Conservation (phyloP, 2,113 vertebrate genomes). For the Probosciger aterrimus region DNA sequence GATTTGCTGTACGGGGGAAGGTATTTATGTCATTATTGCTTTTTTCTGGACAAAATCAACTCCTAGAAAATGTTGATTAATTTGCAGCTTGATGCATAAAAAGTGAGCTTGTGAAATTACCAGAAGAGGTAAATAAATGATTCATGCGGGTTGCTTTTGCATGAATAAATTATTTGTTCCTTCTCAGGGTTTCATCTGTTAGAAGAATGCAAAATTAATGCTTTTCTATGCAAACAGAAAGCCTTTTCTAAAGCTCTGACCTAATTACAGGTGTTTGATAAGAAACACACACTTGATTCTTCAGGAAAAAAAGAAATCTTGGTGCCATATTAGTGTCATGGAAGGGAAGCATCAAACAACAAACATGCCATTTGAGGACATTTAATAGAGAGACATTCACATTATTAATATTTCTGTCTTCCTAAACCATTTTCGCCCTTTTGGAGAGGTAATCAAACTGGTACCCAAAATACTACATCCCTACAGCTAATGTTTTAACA, state of each 20-base stretch:
- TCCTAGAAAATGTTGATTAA: conserved; percentile 25
- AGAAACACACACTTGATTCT: conserved; percentile 11
- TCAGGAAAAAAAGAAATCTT: neutral
- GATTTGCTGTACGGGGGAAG: neutral
- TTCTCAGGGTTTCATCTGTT: conserved; percentile 50
- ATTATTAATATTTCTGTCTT: neutral
- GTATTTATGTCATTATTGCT: neutral
- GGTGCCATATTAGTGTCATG: neutral
- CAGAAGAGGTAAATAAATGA: conserved; percentile 76
- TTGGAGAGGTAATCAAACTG: neutral
- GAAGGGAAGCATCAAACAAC: neutral
- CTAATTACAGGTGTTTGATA: conserved; percentile 67
- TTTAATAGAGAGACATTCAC: neutral
- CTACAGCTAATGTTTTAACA: neutral
- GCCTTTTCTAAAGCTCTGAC: conserved; percentile 56
- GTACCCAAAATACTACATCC: neutral
- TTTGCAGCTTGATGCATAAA: conserved; percentile 43
- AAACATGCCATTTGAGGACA: neutral
- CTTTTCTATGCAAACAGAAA: conserved; percentile 64
- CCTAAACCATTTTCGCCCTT: neutral
- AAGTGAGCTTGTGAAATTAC: conserved; percentile 65
- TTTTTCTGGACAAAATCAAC: conserved; percentile 32
- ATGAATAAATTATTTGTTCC: conserved; percentile 76
- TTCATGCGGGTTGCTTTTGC: conserved; percentile 71
- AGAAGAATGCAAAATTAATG: conserved; percentile 71